Evolutionary conservation across 1,140 invertebrate genomes (phyloP), one percentile per base, ranked within the genome.

Genomic region (Marisa cornuarietis): DNA sequence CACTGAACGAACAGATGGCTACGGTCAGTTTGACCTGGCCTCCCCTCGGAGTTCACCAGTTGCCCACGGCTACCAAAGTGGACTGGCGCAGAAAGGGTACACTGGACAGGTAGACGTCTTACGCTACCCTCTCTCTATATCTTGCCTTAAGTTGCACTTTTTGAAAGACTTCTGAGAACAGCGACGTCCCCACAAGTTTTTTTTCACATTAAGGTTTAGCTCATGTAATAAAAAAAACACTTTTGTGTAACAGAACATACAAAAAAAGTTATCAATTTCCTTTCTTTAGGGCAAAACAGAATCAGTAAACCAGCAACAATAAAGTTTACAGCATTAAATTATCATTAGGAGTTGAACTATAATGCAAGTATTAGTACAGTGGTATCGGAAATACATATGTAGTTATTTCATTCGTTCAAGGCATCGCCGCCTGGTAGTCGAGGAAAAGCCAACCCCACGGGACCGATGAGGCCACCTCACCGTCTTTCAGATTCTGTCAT

Each of bases 401-500:
- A 42, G 31, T 42, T 6, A 6, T 42, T 42, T 42, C 31, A 42
- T 42, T 42, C 6, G 6, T 42, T 51, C 5, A 26, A 66, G 78
- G 80, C 71, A 5, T 63, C 66, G 63, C 65, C 80, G 61, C 75
- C 65, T 51, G 20, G 65, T 71, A 66, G 74, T 73, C 71, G 81
- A 78, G 77, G 79, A 54, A 51, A 71, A 77, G 76, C 65, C 62
- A 71, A 68, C 71, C 81, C 49, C 68, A 75, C 68, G 22, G 71
- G 77, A 49, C 83, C 83, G 8, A 84, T 84, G 75, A 76, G 76
- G 61, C 87, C 87, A 16, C 87, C 86, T 66, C 87, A 88, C 76
- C 79, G 86, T 74, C 79, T 87, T 0, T 65, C 85, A 58, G 87
- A 88, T 26, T 82, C 85, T 20, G 83, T 88, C 10, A 71, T 80